These are phyloP conservation scores for Pantherophis guttatus DNA, from an alignment of 2,113 vertebrate species.

Conservation along the genomic window DNA sequence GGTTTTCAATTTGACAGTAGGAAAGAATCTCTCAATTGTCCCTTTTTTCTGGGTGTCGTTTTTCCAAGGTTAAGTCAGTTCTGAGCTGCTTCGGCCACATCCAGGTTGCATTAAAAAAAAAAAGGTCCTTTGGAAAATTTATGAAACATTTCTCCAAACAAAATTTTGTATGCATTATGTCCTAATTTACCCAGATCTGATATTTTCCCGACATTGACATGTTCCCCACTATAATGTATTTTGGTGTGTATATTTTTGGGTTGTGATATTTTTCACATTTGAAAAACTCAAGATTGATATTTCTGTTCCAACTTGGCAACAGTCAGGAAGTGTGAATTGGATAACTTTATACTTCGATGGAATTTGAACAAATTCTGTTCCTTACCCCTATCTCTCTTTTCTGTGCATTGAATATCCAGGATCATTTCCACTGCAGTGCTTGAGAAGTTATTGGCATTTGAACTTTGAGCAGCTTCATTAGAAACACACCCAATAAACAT, in stretches of 20 bases:
- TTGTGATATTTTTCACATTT: not conserved
- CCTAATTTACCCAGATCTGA: not conserved
- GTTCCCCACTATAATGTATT: not conserved
- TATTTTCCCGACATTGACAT: not conserved
- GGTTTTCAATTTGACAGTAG: not conserved
- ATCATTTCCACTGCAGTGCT: not conserved
- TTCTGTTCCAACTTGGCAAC: not conserved
- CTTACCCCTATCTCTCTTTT: not conserved
- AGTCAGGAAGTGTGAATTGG: not conserved
- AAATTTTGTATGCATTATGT: not conserved
- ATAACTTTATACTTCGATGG: not conserved
- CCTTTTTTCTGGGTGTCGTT: not conserved
- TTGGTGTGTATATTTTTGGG: not conserved
- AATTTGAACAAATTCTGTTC: not conserved
- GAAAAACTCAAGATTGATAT: not conserved
- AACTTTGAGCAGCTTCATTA: not conserved
- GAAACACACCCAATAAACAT: not conserved
- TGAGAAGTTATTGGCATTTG: not conserved
- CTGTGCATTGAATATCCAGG: not conserved
- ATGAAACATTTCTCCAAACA: not conserved
- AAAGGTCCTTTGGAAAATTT: not conserved
- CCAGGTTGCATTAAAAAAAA: not conserved
- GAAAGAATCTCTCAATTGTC: not conserved
- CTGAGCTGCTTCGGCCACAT: not conserved
- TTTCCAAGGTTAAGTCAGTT: not conserved